These are phyloP conservation scores for Eurystomus glaucurus DNA, from an alignment of 2,797 vertebrate species.

Conservation along the genomic window DNA sequence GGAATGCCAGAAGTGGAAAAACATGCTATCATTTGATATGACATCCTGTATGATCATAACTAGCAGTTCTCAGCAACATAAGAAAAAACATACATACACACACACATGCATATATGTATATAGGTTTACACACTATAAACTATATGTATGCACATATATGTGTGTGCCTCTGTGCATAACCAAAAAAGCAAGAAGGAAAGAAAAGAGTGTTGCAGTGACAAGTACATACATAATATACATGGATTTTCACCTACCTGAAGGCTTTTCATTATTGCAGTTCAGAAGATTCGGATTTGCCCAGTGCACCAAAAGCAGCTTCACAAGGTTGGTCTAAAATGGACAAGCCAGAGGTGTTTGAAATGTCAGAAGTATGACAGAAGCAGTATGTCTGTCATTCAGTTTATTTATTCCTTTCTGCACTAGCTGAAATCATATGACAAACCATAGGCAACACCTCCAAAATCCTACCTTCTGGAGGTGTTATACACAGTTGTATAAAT, in stretches of 20 bases:
- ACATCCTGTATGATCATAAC: neutral
- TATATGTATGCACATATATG: neutral
- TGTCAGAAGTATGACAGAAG: neutral
- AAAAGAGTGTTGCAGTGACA: neutral
- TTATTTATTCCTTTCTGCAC: neutral
- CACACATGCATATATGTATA: rapidly evolving
- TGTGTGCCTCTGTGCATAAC: neutral
- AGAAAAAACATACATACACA: neutral
- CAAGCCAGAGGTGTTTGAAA: constrained; percentile 2
- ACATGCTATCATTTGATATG: neutral
- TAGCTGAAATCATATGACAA: neutral
- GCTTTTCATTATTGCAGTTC: constrained; percentile 94
- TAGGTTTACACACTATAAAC: neutral
- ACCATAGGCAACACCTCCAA: neutral
- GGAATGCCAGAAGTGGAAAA: neutral
- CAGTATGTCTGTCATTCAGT: neutral
- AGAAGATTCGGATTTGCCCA: constrained; percentile 90
- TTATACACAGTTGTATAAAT: neutral
- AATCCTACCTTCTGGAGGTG: neutral
- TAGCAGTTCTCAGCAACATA: neutral
- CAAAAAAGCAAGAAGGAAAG: neutral
- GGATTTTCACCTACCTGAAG: constrained; percentile 88
- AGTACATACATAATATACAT: neutral
- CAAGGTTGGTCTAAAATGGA: constrained; percentile 87
- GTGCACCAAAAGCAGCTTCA: constrained; percentile 91